Conservation (phyloP, 2,797 vertebrate species). For the Syngnathus rostellatus region DNA sequence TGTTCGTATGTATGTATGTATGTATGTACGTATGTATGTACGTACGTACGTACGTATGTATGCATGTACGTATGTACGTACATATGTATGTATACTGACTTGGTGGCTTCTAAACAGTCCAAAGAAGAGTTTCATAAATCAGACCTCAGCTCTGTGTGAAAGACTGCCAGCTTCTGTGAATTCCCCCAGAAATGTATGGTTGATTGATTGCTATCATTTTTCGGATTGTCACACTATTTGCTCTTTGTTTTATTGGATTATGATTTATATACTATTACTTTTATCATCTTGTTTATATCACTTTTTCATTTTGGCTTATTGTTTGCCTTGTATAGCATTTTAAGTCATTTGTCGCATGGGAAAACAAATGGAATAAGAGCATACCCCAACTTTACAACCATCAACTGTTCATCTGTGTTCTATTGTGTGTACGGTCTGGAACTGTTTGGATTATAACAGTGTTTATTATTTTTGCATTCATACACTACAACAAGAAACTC, state of each 20-base stretch:
- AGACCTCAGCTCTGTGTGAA: background rate
- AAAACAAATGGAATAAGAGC: constrained; percentile 5
- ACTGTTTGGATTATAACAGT: background rate
- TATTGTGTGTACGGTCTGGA: background rate
- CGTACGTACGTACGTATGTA: no score
- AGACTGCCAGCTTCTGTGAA: background rate
- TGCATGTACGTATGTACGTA: no score
- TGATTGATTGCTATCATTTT: constrained; percentile 31
- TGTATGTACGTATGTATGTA: no score
- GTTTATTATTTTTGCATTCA: background rate
- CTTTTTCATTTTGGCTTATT: constrained; percentile 33
- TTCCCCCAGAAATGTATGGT: constrained; percentile 9
- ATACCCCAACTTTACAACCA: background rate
- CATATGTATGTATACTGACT: background rate
- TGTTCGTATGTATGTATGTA: no score
- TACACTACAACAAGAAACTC: background rate
- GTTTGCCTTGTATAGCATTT: constrained; percentile 18
- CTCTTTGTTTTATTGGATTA: constrained; percentile 24
- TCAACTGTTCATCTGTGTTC: background rate
- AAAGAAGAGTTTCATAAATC: background rate
- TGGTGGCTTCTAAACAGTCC: background rate
- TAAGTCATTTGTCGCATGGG: constrained; percentile 4
- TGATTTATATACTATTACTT: constrained; percentile 29
- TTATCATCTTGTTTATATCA: constrained; percentile 20
- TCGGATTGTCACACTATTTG: constrained; percentile 28